Percentiles rank a stretch among this genome's conserved stretches.
Conservation (phyloP, 2,113 vertebrate species). For the Chascanopsetta lugubris region DNA sequence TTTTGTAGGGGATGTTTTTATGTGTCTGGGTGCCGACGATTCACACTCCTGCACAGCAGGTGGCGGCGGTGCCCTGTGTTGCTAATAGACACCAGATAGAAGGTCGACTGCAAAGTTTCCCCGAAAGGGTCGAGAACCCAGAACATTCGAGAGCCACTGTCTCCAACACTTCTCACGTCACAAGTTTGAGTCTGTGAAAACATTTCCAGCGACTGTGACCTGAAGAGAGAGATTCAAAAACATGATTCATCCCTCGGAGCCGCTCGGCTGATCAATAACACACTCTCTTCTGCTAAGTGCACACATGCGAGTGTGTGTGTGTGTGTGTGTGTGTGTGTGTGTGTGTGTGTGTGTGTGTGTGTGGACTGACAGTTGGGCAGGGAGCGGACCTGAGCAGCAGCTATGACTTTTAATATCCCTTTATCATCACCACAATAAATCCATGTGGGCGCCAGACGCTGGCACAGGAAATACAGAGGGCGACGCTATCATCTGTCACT, state of each 20-base stretch:
- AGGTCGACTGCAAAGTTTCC: too few relatives aligned
- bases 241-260: conserved; percentile 40
- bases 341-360: conserved; percentile 19
- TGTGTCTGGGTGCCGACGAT: too few relatives aligned
- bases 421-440: conserved; percentile 69
- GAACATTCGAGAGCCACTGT: too few relatives aligned
- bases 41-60: too few relatives aligned
- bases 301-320: conserved; percentile 7
- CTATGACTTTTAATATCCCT: conserved; percentile 77
- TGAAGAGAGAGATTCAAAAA: conserved; percentile 28
- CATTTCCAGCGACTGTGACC: conserved; percentile 3
- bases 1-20: too few relatives aligned
- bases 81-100: too few relatives aligned
- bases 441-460: conserved; percentile 50
- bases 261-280: conserved; percentile 52
- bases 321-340: conserved; percentile 16
- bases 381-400: conserved; percentile 34
- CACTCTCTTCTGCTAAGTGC: conserved; percentile 43
- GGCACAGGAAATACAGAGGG: conserved; percentile 69
- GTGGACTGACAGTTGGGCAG: conserved; percentile 46
- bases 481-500: conserved; percentile 66
- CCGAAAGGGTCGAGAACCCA: too few relatives aligned
- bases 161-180: too few relatives aligned
- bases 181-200: neutral
- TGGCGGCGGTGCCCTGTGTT: too few relatives aligned